Conservation (phyloP, 2,888 invertebrate genomes). For the Orthosia gothica region DNA sequence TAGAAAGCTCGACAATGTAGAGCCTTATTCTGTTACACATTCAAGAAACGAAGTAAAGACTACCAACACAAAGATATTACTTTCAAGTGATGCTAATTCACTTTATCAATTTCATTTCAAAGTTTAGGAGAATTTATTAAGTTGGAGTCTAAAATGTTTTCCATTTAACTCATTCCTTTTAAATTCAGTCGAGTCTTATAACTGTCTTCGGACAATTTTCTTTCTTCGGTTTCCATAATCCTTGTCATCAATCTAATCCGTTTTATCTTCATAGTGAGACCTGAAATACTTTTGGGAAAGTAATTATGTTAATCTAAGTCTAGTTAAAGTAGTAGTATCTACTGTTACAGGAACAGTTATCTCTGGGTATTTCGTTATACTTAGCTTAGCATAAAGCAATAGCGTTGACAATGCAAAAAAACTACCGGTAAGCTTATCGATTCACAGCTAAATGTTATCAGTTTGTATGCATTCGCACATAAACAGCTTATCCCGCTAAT, state of each 20-base stretch:
- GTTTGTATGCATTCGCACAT: slow-evolving; percentile 22
- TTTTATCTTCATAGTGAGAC: slow-evolving; percentile 7
- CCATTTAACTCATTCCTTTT: slow-evolving; percentile 54
- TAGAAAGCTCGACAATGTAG: slow-evolving; percentile 4
- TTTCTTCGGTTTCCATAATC: slow-evolving; percentile 44
- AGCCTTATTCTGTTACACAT: slow-evolving; percentile 26
- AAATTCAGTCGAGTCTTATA: slow-evolving; percentile 43
- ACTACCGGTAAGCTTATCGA: slow-evolving; percentile 25
- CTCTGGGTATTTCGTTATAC: slow-evolving; percentile 1
- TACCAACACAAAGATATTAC: slow-evolving; percentile 49
- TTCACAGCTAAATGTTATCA: slow-evolving; percentile 34
- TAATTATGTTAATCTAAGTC: slow-evolving; percentile 12
- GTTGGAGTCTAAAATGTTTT: slow-evolving; percentile 52
- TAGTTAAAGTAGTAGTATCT: neutral
- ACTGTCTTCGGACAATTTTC: slow-evolving; percentile 39
- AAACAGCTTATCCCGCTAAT: slow-evolving; percentile 24
- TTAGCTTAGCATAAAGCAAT: neutral
- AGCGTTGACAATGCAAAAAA: neutral
- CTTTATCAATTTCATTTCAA: slow-evolving; percentile 58
- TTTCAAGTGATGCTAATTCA: slow-evolving; percentile 59
- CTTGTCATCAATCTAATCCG: slow-evolving; percentile 40
- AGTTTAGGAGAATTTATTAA: slow-evolving; percentile 60
- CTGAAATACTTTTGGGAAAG: slow-evolving; percentile 7
- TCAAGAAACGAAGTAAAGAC: slow-evolving; percentile 38
- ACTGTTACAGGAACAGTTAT: neutral